Evolutionary conservation across 1,140 invertebrate genomes (phyloP).

Genomic region (Oryctes rhinoceros): DNA sequence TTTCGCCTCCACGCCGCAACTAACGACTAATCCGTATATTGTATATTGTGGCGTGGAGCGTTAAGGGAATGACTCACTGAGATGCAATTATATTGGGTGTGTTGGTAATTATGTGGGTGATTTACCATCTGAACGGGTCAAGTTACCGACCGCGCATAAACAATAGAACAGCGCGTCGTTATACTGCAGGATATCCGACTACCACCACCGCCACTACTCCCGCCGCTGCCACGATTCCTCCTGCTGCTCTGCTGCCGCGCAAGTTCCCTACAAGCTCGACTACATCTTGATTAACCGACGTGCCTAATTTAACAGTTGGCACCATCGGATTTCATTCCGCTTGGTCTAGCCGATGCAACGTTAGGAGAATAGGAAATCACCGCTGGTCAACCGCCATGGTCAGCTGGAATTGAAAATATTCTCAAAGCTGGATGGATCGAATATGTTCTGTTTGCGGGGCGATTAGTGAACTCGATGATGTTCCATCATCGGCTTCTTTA

Average conservation of each 20-base stretch:
- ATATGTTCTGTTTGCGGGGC: background rate
- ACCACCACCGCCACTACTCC: conserved; percentile 16
- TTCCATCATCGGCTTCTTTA: background rate
- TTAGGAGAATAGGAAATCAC: background rate
- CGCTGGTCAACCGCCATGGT: background rate
- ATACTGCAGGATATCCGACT: conserved; percentile 36
- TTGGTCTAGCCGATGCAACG: background rate
- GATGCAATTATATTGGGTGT: conserved; percentile 49
- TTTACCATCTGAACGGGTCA: conserved; percentile 49
- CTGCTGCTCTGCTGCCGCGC: background rate
- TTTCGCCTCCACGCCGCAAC: background rate
- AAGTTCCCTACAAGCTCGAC: background rate
- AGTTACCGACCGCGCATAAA: conserved; percentile 49
- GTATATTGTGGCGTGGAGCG: conserved; percentile 39
- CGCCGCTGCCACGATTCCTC: background rate
- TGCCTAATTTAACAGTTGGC: conserved; percentile 32
- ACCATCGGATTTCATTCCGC: conserved; percentile 7
- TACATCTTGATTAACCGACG: conserved; percentile 30
- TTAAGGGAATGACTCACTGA: conserved; percentile 47
- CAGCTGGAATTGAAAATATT: background rate
- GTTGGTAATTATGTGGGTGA: conserved; percentile 51
- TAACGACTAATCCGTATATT: conserved; percentile 34
- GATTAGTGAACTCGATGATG: background rate
- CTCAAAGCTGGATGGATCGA: background rate
- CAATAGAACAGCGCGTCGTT: conserved; percentile 44